Evolutionary conservation across 2,113 vertebrate species (phyloP).

Genomic region (Cynocephalus volans): DNA sequence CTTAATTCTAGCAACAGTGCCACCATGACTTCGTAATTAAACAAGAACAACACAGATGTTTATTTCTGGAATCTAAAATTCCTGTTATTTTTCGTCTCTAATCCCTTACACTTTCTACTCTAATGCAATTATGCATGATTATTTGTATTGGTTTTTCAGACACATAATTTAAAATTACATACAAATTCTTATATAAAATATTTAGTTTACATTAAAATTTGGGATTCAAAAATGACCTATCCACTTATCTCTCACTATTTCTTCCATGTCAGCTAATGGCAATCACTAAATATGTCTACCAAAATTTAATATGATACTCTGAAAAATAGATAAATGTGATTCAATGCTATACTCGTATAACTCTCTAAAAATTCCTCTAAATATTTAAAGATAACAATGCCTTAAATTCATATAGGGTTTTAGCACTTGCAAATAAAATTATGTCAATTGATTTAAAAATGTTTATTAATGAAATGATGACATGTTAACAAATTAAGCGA

Average conservation of each 20-base stretch:
- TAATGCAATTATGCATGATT: not conserved
- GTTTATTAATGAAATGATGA: not conserved
- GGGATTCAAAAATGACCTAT: not conserved
- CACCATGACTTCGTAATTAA: not conserved
- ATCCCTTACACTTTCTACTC: not conserved
- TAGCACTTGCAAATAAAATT: slow-evolving; percentile 20
- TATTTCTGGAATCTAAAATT: not conserved
- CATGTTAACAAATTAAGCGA: not conserved
- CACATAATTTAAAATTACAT: not conserved
- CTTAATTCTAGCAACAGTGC: not conserved
- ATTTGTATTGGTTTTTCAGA: no score
- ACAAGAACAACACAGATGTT: not conserved
- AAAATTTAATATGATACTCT: not conserved
- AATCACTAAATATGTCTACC: not conserved
- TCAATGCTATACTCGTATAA: not conserved
- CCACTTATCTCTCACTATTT: not conserved
- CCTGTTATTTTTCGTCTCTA: not conserved
- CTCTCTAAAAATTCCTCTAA: not conserved
- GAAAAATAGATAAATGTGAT: not conserved
- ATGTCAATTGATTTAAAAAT: not conserved
- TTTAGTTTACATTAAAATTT: slow-evolving; percentile 25
- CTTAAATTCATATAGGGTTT: not conserved
- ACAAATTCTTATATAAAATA: not conserved
- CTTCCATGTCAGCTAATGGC: not conserved
- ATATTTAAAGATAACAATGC: slow-evolving; percentile 8